Evolutionary conservation across 1,140 invertebrate genomes (phyloP), one percentile per base, ranked within the genome.

Genomic region (Meteorus sp.): DNA sequence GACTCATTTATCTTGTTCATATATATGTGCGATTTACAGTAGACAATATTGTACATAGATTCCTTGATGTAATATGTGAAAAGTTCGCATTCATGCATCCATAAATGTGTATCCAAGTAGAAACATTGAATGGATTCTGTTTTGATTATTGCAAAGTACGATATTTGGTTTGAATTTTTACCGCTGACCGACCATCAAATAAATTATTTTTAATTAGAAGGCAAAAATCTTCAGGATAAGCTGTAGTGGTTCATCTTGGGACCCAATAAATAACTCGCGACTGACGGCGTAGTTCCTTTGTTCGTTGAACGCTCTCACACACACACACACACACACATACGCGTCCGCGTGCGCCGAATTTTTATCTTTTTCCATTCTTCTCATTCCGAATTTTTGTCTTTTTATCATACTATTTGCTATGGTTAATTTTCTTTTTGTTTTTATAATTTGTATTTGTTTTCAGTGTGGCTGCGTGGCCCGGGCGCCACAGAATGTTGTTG

Each of bases 401-500:
- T 15, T 33, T n/a, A 13, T 23, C 15, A 19, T 51, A 20, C 29
- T 17, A 25, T 31, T 33, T 19, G 15, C 23, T 35, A n/a, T 13
- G 8, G 8, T 33, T 11, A 6, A 33, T 15, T 13, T 25, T 33
- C 9, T 33, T 51, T 51, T 51, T 29, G 33, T 51, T 35, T 51
- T 51, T 20, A 27, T 39, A 11, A 17, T 35, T 51, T 51, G 31
- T 51, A 51, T 15, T 51, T 29, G 3, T 11, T 33, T n/a, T n/a
- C n/a, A n/a, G n/a, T n/a, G n/a, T n/a, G n/a, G n/a, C n/a, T n/a
- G n/a, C n/a, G n/a, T 19, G 47, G 7, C 9, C 47, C 27, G 33
- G 47, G 47, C 47, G 47, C 41, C 39, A 23, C 22, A 47, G 25
- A 48, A 48, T 27, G 56, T 51, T 45, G 33, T n/a, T n/a, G n/a